phyloP scores from a whole-genome alignment of 2,888 invertebrate genomes.

The Leptothorax acervorum region DNA sequence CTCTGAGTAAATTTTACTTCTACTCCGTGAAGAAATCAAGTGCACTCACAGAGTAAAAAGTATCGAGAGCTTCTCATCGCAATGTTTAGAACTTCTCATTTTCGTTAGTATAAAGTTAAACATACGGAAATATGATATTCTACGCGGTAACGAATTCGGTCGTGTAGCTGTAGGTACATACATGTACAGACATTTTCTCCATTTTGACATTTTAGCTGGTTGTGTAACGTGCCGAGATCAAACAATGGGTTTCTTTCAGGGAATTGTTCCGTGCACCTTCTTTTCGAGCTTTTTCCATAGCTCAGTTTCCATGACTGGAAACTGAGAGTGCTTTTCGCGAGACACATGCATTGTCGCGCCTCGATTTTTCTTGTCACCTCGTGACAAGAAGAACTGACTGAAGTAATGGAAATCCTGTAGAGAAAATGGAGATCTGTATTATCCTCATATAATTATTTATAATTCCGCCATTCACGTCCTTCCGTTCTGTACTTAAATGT shows the following conservation, averaged over 20 bases:
- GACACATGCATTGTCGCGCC: conserved; percentile 13
- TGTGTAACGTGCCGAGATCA: neutral
- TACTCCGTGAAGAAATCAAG: conserved; percentile 17
- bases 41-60: neutral
- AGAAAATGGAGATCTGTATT: neutral
- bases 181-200: neutral
- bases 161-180: neutral
- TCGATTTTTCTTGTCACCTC: conserved; percentile 35
- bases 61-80: conserved; percentile 7
- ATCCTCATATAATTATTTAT: conserved; percentile 4
- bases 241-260: conserved; percentile 32
- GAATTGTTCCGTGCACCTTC: conserved; percentile 27
- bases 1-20: conserved; percentile 30
- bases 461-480: neutral
- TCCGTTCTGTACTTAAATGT: neutral
- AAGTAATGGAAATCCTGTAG: conserved; percentile 18
- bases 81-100: conserved; percentile 34
- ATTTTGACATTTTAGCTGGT: conserved; percentile 10
- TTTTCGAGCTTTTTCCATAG: conserved; percentile 8
- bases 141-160: neutral
- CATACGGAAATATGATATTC: conserved; percentile 12
- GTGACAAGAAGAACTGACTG: neutral
- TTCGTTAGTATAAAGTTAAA: conserved; percentile 13
- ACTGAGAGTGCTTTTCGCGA: conserved; percentile 22
- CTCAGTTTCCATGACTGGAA: conserved; percentile 22